These are phyloP conservation scores for Hypomesus transpacificus DNA, from an alignment of 2,113 vertebrate genomes.

Conservation along the genomic window DNA sequence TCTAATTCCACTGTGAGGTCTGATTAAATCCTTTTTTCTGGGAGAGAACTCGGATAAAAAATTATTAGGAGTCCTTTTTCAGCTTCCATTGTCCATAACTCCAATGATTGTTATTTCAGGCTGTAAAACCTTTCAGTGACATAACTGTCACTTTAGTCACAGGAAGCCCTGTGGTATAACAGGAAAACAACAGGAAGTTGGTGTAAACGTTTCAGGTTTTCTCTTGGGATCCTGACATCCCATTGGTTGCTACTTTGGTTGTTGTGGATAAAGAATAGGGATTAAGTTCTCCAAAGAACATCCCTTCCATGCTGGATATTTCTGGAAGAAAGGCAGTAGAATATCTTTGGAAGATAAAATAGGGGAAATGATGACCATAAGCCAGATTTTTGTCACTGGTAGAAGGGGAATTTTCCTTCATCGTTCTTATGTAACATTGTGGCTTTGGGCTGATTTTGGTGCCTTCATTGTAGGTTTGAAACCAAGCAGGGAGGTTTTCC, in stretches of 20 bases:
- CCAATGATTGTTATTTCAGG: constrained; percentile 49
- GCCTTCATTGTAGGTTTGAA: background rate
- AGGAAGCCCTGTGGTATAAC: constrained; percentile 63
- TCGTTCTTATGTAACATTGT: background rate
- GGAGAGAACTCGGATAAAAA: constrained; percentile 24
- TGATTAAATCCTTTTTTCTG: background rate
- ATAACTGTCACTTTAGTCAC: constrained; percentile 56
- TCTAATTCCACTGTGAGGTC: background rate
- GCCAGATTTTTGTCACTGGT: too few species aligned
- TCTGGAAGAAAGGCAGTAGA: background rate
- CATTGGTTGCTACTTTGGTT: constrained; percentile 30
- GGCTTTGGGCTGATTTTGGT: background rate
- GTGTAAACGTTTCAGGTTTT: constrained; percentile 48
- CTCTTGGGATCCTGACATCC: constrained; percentile 28
- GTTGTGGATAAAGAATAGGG: constrained; percentile 21
- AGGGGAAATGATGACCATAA: constrained; percentile 24
- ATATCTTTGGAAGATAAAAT: constrained; percentile 31
- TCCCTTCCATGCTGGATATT: constrained; percentile 1
- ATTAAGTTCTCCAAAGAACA: constrained; percentile 9
- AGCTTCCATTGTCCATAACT: constrained; percentile 21
- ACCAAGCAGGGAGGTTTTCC: background rate
- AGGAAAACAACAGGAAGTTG: constrained; percentile 78
- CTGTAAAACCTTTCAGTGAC: constrained; percentile 19
- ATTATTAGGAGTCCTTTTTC: constrained; percentile 8
- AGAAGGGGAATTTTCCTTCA: background rate